These are phyloP conservation scores for Ridgeia piscesae DNA, from an alignment of 1,140 invertebrate genomes.

Conservation along the genomic window DNA sequence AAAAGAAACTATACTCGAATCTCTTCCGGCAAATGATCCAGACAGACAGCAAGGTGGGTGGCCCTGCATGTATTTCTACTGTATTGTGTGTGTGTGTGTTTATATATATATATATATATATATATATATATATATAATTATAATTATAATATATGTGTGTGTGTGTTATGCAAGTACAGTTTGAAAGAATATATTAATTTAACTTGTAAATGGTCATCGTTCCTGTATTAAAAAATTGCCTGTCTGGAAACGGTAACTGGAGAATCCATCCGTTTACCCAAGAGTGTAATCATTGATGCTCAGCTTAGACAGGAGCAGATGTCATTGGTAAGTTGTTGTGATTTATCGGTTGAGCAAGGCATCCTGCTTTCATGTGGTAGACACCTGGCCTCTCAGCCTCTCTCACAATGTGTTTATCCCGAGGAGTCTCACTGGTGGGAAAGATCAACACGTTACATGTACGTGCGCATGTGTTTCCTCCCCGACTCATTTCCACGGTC, in stretches of 20 bases:
- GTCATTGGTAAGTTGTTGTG: neutral
- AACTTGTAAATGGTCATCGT: too few relatives aligned
- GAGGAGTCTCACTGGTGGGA: neutral
- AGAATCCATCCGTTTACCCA: neutral
- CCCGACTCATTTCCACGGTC: neutral
- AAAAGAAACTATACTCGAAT: conserved; percentile 88
- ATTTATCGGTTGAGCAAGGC: neutral
- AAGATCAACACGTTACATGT: neutral
- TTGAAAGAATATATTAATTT: too few relatives aligned
- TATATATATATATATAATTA: too few relatives aligned
- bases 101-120: neutral
- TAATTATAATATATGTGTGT: too few relatives aligned
- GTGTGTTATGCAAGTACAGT: too few relatives aligned
- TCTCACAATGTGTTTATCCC: too few relatives aligned
- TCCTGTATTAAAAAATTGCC: too few relatives aligned
- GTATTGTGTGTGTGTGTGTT: neutral
- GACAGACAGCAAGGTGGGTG: conserved; percentile 44
- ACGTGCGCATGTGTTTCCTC: neutral
- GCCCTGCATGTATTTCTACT: neutral
- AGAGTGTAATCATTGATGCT: neutral
- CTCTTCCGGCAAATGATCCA: conserved; percentile 76
- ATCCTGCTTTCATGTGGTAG: neutral
- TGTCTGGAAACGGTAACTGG: neutral
- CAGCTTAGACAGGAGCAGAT: neutral
- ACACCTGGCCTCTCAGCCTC: too few relatives aligned